phyloP scores from a whole-genome alignment of 1,140 invertebrate species.

The Melipona quadrifasciata region DNA sequence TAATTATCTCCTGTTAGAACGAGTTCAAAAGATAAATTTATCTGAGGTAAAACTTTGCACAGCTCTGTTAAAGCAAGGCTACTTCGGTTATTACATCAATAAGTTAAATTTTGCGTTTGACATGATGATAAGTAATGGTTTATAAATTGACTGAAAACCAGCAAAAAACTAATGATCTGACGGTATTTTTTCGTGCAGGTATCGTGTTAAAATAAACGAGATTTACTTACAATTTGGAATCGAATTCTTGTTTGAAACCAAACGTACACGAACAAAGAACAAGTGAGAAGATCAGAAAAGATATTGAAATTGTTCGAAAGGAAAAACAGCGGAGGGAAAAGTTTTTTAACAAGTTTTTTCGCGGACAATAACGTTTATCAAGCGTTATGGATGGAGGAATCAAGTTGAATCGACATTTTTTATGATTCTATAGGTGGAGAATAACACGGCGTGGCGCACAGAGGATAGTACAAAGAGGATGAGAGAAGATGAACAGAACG shows the following conservation, averaged over 20 bases:
- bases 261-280: not conserved
- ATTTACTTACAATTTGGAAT: not conserved
- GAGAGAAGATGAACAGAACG: constrained; percentile 13
- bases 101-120: not conserved
- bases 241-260: not conserved
- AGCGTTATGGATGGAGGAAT: constrained; percentile 18
- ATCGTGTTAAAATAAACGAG: not conserved
- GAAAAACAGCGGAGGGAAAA: no score
- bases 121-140: not conserved
- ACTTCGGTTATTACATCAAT: not conserved
- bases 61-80: not conserved
- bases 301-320: not conserved
- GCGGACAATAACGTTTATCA: not conserved
- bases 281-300: no score
- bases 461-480: not conserved
- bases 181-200: not conserved
- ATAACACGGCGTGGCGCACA: not conserved
- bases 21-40: not conserved
- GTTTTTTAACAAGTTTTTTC: no score
- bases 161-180: not conserved
- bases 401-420: constrained; percentile 8
- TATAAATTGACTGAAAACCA: not conserved
- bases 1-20: not conserved
- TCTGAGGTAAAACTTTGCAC: not conserved
- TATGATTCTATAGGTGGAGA: not conserved